These are phyloP conservation scores for Leucosticte australis DNA, from an alignment of 2,113 vertebrate species.

Conservation along the genomic window DNA sequence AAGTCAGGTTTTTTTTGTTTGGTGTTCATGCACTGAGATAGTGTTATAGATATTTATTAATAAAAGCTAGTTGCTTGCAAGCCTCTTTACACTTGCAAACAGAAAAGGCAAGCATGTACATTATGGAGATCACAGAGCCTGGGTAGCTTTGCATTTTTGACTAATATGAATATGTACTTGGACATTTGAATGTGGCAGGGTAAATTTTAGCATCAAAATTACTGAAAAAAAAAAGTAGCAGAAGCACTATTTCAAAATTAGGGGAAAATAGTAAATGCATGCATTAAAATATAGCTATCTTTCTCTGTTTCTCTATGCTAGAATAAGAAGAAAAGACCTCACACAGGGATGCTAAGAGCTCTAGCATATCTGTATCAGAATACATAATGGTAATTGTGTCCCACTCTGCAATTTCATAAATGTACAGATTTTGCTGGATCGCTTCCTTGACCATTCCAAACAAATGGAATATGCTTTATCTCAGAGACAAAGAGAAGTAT, in stretches of 20 bases:
- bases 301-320: neutral
- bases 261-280: neutral
- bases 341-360: neutral
- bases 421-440: neutral
- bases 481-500: neutral
- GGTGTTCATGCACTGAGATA: neutral
- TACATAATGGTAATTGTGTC: neutral
- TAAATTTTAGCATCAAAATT: neutral
- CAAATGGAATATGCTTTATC: neutral
- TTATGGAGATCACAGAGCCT: neutral
- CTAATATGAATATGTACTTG: neutral
- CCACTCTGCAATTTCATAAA: neutral
- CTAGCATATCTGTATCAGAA: neutral
- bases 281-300: neutral
- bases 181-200: neutral
- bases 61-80: neutral
- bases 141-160: neutral
- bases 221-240: neutral
- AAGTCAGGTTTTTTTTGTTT: neutral
- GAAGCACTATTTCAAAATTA: neutral
- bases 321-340: neutral
- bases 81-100: rapidly evolving
- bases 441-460: neutral
- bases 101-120: neutral
- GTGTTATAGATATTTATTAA: neutral